Conservation (phyloP, 2,113 vertebrate genomes). For the Heteronetta atricapilla region DNA sequence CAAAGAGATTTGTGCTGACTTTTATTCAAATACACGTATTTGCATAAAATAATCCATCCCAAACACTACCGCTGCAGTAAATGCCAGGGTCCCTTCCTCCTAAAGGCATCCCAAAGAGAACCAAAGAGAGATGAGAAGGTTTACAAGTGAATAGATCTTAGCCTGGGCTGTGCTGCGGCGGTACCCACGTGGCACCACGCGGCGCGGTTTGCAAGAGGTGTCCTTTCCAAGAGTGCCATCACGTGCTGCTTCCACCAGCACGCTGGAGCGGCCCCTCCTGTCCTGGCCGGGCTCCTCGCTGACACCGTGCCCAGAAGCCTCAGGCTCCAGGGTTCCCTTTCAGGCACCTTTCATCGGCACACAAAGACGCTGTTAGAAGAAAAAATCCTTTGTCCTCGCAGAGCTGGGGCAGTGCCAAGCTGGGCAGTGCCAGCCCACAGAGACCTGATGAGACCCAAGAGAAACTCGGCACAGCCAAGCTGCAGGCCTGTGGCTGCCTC, state of each 20-base stretch:
- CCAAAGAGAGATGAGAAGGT: not conserved
- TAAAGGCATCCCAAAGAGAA: not conserved
- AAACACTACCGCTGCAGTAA: not conserved
- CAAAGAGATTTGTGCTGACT: not conserved
- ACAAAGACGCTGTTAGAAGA: not conserved
- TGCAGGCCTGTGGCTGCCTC: not conserved
- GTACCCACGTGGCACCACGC: not conserved
- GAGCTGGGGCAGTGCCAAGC: not conserved
- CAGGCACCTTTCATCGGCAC: not conserved
- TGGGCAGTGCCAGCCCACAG: not conserved
- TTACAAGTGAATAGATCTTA: not conserved
- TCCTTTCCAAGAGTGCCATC: not conserved
- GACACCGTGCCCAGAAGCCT: not conserved
- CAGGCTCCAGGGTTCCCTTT: not conserved
- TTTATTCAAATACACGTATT: not conserved
- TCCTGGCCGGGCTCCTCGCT: not conserved
- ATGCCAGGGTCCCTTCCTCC: not conserved
- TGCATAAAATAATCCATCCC: not conserved
- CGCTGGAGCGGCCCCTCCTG: not conserved
- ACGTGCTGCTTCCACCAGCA: not conserved
- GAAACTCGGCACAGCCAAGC: not conserved
- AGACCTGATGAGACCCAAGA: not conserved
- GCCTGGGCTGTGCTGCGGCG: rapidly evolving
- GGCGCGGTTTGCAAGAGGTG: not conserved
- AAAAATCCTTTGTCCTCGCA: not conserved